Conservation (phyloP, 2,113 vertebrate genomes). For the Monarcha castaneiventris region DNA sequence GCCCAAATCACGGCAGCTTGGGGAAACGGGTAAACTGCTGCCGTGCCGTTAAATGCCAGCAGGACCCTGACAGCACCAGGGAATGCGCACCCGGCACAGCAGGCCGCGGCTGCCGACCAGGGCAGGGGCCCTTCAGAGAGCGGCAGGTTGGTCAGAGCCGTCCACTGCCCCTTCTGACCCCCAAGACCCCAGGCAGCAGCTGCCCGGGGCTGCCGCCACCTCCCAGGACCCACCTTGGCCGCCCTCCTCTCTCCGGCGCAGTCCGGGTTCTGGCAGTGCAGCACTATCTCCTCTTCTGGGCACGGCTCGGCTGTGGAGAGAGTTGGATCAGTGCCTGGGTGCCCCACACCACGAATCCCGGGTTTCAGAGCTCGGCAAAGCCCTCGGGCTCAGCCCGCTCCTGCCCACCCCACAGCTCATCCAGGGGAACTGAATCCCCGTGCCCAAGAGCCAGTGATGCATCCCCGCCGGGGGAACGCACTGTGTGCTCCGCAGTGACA, state of each 20-base stretch:
- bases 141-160: not conserved
- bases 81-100: accelerated
- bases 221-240: constrained; percentile 77
- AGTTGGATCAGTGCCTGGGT: not conserved
- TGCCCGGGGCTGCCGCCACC: accelerated
- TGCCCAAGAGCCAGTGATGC: not conserved
- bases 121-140: not conserved
- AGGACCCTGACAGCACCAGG: accelerated
- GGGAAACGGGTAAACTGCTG: accelerated
- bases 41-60: accelerated
- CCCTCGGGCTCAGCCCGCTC: not conserved
- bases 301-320: constrained; percentile 79
- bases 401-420: not conserved
- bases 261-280: constrained; percentile 83
- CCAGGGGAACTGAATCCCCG: not conserved
- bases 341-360: not conserved
- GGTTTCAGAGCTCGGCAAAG: not conserved
- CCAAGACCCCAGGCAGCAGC: not conserved
- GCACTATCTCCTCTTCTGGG: constrained; percentile 78
- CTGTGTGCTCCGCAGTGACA: accelerated
- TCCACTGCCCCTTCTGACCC: not conserved
- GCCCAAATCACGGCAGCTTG: not conserved
- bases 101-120: not conserved
- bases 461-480: not conserved
- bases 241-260: constrained; percentile 81